Percentiles rank a stretch among this genome's conserved stretches.
Evolutionary conservation across 2,797 vertebrate genomes (phyloP).

Genomic region (Cichlasoma orientale): DNA sequence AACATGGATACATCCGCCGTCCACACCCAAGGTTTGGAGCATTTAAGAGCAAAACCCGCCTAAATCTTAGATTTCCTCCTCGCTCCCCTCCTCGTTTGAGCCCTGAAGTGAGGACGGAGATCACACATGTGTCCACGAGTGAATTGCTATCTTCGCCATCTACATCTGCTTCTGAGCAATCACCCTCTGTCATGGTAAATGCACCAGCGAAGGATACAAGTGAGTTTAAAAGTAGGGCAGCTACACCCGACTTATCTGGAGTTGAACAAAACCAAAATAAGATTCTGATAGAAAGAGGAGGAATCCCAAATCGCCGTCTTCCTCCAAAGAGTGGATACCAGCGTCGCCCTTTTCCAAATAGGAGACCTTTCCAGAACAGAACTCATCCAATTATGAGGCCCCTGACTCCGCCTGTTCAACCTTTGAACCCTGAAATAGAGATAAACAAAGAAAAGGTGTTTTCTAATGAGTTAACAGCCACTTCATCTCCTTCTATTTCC

Average conservation of each 20-base stretch:
- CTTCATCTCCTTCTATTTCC: neutral
- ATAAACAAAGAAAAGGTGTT: neutral
- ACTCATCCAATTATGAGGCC: conserved; percentile 18
- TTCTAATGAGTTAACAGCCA: neutral
- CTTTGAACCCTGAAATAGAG: conserved; percentile 10
- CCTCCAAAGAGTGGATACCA: neutral
- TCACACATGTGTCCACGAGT: neutral
- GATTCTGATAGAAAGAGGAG: neutral
- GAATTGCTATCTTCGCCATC: conserved; percentile 13
- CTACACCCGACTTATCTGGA: neutral
- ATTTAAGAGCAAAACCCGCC: conserved; percentile 44
- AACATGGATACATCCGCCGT: conserved; percentile 12
- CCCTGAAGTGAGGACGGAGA: neutral
- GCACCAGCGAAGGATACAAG: neutral
- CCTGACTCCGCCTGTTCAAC: neutral
- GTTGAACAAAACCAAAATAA: conserved; percentile 26
- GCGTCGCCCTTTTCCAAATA: conserved; percentile 9
- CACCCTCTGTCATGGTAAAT: neutral
- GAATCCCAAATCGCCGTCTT: neutral
- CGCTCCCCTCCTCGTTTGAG: neutral
- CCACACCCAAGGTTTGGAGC: neutral
- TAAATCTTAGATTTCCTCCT: neutral
- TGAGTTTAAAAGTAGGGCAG: neutral
- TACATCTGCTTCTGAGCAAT: conserved; percentile 31
- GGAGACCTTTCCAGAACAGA: conserved; percentile 34